Base-by-base conservation (phyloP, 2,888 invertebrate genomes). In the Acanthoscelides obtectus region DNA sequence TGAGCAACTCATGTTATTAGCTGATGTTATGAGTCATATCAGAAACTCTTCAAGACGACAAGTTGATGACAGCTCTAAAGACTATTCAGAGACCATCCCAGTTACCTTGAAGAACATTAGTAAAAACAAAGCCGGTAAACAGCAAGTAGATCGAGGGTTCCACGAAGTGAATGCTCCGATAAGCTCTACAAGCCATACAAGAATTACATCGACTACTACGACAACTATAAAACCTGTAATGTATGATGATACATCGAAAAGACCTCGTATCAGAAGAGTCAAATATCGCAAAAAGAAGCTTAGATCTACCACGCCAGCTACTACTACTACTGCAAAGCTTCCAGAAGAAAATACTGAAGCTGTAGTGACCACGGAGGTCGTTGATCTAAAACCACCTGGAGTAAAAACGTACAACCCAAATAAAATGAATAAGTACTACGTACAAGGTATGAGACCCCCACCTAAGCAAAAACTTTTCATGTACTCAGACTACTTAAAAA, bases 1-100 rank as follows among this genome's bases (percentile, higher is more conserved):
- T 72, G 86, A 86, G 72, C 86, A 88, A 75, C 79, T 85, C 22
- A 84, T 83, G 75, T 84, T 88, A 0, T 87, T 88, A 72, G 81
- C 83, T n/a, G 88, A 89, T 78, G 81, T 88, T 65, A 81, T 88
- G 69, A 83, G 87, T 70, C 88, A 87, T 76, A 87, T 88, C 45
- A 84, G 82, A 73, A 84, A 83, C 75, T 77, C 80, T 6, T 79
- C 82, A 0, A 73, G 73, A 22, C 75, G 80, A 25, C n/a, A 66
- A 63, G 63, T 45, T 22, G 20, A 22, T 20, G 69, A 71, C 12
- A 25, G 70, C 21, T 66, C 65, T 45, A 67, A 73, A 72, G 72
- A 77, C 71, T 69, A 74, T 68, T 74, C 0, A 77, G 66, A 63
- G 25, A 4, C 70, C 25, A 25, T 20, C 22, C 22, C 64, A 20